phyloP scores from a whole-genome alignment of 2,888 invertebrate species.

The Thera obeliscata region DNA sequence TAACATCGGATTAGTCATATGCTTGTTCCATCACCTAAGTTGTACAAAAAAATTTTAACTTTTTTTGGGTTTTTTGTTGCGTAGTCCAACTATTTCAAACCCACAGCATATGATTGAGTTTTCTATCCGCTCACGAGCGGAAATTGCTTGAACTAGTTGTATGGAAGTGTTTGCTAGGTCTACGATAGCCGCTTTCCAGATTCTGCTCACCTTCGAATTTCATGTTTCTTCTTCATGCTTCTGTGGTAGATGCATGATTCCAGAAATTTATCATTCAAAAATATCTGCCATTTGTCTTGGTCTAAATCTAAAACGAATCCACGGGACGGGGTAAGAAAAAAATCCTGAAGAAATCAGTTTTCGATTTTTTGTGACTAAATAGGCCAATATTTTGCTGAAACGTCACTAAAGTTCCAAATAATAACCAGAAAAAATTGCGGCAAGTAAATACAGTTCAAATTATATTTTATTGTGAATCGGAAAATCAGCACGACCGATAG shows the following conservation, averaged over 20 bases:
- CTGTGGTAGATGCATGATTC: too few relatives aligned
- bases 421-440: slow-evolving; percentile 5
- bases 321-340: too few relatives aligned
- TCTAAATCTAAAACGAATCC: too few relatives aligned
- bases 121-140: slow-evolving; percentile 47
- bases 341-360: too few relatives aligned
- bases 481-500: slow-evolving; percentile 18
- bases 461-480: slow-evolving; percentile 19
- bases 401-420: not conserved
- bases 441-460: slow-evolving; percentile 16
- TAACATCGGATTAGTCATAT: too few relatives aligned
- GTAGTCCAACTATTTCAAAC: not conserved
- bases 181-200: slow-evolving; percentile 41
- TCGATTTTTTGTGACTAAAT: not conserved
- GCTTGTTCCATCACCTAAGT: too few relatives aligned
- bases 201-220: not conserved
- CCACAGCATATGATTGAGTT: not conserved
- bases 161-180: slow-evolving; percentile 50
- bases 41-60: not conserved
- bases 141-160: slow-evolving; percentile 63
- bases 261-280: too few relatives aligned
- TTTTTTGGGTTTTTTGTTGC: not conserved
- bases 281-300: too few relatives aligned
- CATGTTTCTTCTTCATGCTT: too few relatives aligned
- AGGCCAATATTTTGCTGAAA: not conserved